These are phyloP conservation scores for Cyanoliseus patagonus DNA, from an alignment of 2,113 vertebrate genomes.

Conservation along the genomic window DNA sequence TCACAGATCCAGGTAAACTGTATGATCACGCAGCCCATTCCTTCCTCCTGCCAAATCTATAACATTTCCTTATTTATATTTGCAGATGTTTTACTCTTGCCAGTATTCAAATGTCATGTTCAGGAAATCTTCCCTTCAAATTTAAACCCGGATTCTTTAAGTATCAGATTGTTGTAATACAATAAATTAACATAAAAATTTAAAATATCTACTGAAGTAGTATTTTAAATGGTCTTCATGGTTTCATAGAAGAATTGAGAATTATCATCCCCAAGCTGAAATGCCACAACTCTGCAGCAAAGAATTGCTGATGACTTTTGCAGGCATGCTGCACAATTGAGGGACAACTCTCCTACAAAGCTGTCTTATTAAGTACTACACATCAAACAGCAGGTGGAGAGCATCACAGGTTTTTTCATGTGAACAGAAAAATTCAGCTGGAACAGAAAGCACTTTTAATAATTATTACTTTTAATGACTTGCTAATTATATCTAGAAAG, in stretches of 20 bases:
- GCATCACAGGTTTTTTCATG: not conserved
- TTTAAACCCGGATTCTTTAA: not conserved
- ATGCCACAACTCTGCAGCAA: not conserved
- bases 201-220: not conserved
- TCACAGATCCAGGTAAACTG: not conserved
- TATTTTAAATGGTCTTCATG: not conserved
- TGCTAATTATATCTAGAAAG: not conserved
- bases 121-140: not conserved
- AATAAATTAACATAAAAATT: not conserved
- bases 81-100: not conserved
- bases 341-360: not conserved
- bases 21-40: not conserved
- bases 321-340: not conserved
- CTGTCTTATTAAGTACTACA: not conserved
- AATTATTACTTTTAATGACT: not conserved
- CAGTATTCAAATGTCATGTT: not conserved
- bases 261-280: not conserved
- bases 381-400: not conserved
- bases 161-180: not conserved
- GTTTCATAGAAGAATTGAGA: not conserved
- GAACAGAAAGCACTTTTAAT: not conserved
- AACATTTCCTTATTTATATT: not conserved
- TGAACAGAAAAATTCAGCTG: not conserved
- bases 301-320: fast-evolving
- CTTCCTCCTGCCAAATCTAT: not conserved